Conservation (phyloP, 2,888 invertebrate species). For the Nipponacmea schrenckii region DNA sequence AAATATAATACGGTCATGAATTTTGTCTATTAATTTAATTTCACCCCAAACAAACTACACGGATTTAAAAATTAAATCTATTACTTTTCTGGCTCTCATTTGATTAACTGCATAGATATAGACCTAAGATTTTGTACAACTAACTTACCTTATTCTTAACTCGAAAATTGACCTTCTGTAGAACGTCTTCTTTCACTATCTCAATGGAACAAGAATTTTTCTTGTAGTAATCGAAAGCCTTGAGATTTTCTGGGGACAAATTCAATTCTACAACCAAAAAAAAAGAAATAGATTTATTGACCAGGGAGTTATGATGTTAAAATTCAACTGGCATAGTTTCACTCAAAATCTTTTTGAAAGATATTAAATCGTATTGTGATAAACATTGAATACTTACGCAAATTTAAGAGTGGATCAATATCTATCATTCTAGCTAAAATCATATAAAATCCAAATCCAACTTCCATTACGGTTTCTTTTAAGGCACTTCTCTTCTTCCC, state of each 20-base stretch:
- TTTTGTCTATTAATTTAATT: no score
- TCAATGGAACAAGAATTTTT: slow-evolving; percentile 66
- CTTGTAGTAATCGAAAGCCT: slow-evolving; percentile 64
- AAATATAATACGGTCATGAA: no score
- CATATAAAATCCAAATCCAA: slow-evolving; percentile 65
- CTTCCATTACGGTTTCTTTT: slow-evolving; percentile 55
- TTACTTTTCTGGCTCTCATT: no score
- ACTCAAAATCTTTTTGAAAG: background rate
- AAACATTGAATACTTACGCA: slow-evolving; percentile 39
- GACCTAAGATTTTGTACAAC: no score
- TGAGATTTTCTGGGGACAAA: slow-evolving; percentile 54
- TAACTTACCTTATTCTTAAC: slow-evolving; percentile 64
- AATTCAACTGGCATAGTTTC: background rate
- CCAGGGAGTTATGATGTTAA: background rate
- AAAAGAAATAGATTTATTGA: background rate
- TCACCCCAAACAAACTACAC: no score
- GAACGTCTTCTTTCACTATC: slow-evolving; percentile 63
- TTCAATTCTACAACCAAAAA: slow-evolving; percentile 42
- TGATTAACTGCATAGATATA: no score
- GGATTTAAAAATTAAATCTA: no score
- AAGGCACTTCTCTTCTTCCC: slow-evolving; percentile 53
- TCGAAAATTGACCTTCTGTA: slow-evolving; percentile 67
- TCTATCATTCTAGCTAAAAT: slow-evolving; percentile 65
- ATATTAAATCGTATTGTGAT: background rate
- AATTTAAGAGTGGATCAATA: slow-evolving; percentile 54